Evolutionary conservation across 2,888 invertebrate species (phyloP).

Genomic region (Hypomecis punctinalis): DNA sequence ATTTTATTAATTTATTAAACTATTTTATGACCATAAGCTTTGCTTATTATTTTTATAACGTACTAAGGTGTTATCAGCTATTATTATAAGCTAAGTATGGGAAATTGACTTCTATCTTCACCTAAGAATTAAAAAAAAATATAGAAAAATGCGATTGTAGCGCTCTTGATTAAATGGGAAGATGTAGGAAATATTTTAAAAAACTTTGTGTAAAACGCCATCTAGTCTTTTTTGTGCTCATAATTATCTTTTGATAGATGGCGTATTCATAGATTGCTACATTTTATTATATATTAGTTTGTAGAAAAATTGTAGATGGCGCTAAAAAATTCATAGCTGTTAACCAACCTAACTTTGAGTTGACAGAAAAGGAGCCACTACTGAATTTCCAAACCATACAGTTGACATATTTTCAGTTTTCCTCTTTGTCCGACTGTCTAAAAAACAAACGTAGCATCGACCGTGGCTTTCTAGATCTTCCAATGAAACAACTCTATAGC

Average conservation of each 20-base stretch:
- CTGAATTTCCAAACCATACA: not conserved
- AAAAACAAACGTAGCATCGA: slow-evolving; percentile 36
- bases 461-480: slow-evolving; percentile 61
- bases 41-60: not conserved
- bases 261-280: not conserved
- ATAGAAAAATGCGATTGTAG: too few species aligned
- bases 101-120: too few species aligned
- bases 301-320: slow-evolving; percentile 7
- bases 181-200: not conserved
- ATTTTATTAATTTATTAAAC: slow-evolving; percentile 42
- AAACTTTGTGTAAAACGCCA: not conserved
- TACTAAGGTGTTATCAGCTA: too few species aligned
- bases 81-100: too few species aligned
- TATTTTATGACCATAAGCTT: slow-evolving; percentile 16
- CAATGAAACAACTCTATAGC: slow-evolving; percentile 58
- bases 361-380: too few species aligned
- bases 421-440: not conserved
- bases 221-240: not conserved
- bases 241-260: not conserved
- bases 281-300: too few species aligned
- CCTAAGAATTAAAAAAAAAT: too few species aligned
- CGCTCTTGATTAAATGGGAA: too few species aligned
- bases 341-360: too few species aligned
- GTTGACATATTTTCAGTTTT: not conserved
- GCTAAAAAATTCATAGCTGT: not conserved